A percentile compares a stretch with the other conserved stretches of the same genome.
These are phyloP conservation scores for Oceanodroma leucorhoa DNA, from an alignment of 2,797 vertebrate genomes.

Conservation along the genomic window DNA sequence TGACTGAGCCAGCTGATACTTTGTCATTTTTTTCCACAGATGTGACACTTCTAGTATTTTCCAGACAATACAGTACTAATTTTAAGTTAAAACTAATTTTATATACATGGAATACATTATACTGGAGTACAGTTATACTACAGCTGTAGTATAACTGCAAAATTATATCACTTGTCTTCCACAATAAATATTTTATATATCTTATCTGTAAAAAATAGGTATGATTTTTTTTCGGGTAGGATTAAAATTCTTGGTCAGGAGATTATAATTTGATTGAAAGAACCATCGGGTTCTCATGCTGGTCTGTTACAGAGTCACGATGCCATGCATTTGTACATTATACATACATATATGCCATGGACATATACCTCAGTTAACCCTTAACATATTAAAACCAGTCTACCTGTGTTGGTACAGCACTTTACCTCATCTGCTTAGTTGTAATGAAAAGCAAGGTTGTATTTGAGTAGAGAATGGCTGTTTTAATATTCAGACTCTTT, in stretches of 20 bases:
- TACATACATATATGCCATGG: not conserved
- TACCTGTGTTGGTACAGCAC: not conserved
- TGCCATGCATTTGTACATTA: not conserved
- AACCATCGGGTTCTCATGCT: not conserved
- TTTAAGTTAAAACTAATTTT: not conserved
- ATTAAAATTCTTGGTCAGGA: not conserved
- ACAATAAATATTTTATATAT: not conserved
- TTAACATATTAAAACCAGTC: not conserved
- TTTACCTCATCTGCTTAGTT: not conserved
- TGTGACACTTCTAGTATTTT: conserved; percentile 1
- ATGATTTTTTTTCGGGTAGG: not conserved
- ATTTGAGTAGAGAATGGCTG: not conserved
- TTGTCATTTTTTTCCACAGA: not conserved
- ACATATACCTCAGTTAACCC: not conserved
- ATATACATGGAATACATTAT: not conserved
- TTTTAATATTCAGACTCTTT: not conserved
- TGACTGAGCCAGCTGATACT: not conserved
- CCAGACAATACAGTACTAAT: not conserved
- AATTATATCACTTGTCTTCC: not conserved
- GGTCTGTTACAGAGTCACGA: not conserved
- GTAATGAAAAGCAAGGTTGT: not conserved
- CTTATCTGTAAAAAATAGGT: not conserved
- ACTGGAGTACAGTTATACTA: not conserved
- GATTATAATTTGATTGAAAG: not conserved
- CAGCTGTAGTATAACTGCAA: not conserved